Base-by-base conservation (phyloP, 2,888 invertebrate species). In the Quadroppia sp. region DNA sequence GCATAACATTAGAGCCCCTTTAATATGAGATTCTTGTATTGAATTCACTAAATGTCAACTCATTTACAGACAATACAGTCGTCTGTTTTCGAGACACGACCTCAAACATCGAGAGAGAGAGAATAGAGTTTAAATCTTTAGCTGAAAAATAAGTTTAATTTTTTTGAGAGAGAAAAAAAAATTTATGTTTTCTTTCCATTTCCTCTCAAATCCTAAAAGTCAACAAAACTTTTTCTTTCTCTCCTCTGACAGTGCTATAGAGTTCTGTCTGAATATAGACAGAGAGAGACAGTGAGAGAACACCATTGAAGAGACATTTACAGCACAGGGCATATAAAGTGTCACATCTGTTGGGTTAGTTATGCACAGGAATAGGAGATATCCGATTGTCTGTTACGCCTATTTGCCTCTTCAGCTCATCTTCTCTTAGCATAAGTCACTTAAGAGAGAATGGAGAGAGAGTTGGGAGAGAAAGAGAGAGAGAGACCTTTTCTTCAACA, bases 281-380 rank as follows among this genome's bases (percentile, higher is more conserved):
- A n/a, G 32, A 23, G 23, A 61, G 23, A 53, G 23, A 53, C 23
- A 20, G 6, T 23, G 42, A 42, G 42, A n/a, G 53, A n/a, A 53
- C 23, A 20, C 25, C 11, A 20, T 53, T 20, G 25, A n/a, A 20
- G 53, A 30, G 13, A 23, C 13, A 23, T 25, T 53, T 13, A 23
- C 53, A 25, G 25, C 53, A 53, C 50, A n/a, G 20, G 64, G 59
- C 23, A 67, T 42, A 67, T 67, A 67, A 67, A 42, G 15, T 67
- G 67, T 67, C 67, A 67, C 67, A 67, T 67, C 67, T 67, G 67
- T 67, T 67, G 67, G 67, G n/a, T 40, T 67, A 61, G 61, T 61
- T 32, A 28, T 61, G 20, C 32, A 2, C 32, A 2, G 6, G 32
- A 61, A 1, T 15, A 30, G 59, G 20, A 45, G 17, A 45, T 45